Percentiles rank a stretch among this genome's conserved stretches.
Evolutionary conservation across 1,140 invertebrate species (phyloP).

Genomic region (Rhyacophila brunnea): DNA sequence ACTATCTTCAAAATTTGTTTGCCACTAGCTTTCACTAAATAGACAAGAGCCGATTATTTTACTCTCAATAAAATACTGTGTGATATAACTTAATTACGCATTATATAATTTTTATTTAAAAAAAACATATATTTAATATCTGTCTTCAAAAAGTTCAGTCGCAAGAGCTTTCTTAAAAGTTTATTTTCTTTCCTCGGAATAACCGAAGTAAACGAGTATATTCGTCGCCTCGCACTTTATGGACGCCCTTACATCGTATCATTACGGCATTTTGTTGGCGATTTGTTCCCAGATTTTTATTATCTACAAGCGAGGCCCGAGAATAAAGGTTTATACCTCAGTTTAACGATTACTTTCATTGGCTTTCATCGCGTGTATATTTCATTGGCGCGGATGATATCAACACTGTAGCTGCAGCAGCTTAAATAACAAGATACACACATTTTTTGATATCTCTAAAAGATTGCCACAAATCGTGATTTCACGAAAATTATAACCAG

Average conservation of each 20-base stretch:
- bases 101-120: no score
- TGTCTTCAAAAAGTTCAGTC: no score
- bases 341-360: neutral
- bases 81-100: no score
- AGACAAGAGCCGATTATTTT: no score
- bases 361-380: neutral
- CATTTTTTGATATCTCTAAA: no score
- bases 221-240: neutral
- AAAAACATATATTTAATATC: no score
- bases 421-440: neutral
- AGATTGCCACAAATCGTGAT: neutral
- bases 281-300: constrained; percentile 3
- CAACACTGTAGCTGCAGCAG: neutral
- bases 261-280: neutral
- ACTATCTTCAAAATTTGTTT: no score
- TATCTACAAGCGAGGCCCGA: neutral
- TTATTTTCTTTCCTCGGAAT: no score
- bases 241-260: neutral
- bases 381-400: neutral
- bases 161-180: no score
- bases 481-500: neutral
- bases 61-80: no score
- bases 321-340: neutral
- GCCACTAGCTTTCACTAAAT: no score
- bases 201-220: neutral